A percentile compares a stretch with the other conserved stretches of the same genome.
Conservation (phyloP, 2,113 vertebrate species). For the Prionailurus bengalensis region DNA sequence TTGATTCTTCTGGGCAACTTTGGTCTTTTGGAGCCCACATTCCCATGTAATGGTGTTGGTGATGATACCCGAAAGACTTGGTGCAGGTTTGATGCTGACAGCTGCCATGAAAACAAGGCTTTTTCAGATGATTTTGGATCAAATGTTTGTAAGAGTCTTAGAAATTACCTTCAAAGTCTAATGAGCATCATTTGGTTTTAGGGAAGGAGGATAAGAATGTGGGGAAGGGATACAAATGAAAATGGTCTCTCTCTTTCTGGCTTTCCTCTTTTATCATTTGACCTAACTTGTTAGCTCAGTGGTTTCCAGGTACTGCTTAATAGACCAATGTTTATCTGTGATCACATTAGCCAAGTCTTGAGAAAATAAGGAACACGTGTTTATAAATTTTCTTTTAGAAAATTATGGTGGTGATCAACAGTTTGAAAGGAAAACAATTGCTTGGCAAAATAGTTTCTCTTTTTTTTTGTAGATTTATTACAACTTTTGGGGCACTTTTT, state of each 20-base stretch:
- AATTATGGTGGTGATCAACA: not conserved
- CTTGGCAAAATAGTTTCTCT: constrained; percentile 18
- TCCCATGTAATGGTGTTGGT: not conserved
- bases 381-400: constrained; percentile 12
- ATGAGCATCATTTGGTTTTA: not conserved
- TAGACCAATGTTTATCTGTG: not conserved
- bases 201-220: not conserved
- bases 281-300: not conserved
- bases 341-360: not conserved
- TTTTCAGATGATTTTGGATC: not conserved
- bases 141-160: not conserved
- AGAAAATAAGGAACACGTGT: not conserved
- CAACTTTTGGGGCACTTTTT: not conserved
- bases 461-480: constrained; percentile 10
- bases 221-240: not conserved
- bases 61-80: not conserved
- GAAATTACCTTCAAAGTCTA: not conserved
- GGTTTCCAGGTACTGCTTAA: not conserved
- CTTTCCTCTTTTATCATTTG: not conserved
- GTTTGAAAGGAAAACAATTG: constrained; percentile 44
- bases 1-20: not conserved
- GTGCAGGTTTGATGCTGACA: not conserved
- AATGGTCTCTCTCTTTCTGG: not conserved
- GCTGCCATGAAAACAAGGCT: not conserved
- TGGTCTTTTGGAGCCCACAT: not conserved